Conservation (phyloP, 2,888 invertebrate genomes). For the Eristalis intricaria region DNA sequence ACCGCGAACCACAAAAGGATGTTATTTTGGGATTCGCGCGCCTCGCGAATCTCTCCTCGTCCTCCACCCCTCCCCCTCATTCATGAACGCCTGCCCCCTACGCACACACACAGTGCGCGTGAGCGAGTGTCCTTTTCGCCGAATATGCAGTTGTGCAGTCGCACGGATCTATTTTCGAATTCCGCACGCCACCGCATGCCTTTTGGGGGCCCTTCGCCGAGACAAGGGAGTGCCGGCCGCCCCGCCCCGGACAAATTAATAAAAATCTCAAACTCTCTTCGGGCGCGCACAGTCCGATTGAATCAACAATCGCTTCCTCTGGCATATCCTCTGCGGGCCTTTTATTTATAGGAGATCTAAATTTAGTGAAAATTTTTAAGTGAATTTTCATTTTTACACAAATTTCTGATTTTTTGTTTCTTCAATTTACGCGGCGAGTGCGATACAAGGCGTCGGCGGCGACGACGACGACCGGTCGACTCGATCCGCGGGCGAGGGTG, state of each 20-base stretch:
- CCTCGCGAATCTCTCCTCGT: not conserved
- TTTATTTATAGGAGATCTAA: conserved; percentile 71
- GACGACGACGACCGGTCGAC: not conserved
- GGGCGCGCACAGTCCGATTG: conserved; percentile 39
- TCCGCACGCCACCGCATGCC: not conserved
- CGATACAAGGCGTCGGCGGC: not conserved
- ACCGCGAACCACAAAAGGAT: conserved; percentile 59
- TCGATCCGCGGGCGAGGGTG: conserved; percentile 5
- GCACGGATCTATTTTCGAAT: conserved; percentile 35
- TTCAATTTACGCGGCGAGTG: conserved; percentile 49
- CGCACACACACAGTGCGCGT: conserved; percentile 29
- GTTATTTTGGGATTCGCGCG: conserved; percentile 63
- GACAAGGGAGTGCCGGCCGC: conserved; percentile 4
- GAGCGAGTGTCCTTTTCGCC: conserved; percentile 51
- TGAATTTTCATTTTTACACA: conserved; percentile 69
- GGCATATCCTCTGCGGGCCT: conserved; percentile 58
- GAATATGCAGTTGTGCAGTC: conserved; percentile 7
- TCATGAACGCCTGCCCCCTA: conserved; percentile 53
- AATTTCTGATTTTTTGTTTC: conserved; percentile 42
- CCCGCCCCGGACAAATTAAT: conserved; percentile 16
- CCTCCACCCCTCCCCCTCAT: not conserved
- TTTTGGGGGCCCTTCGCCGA: conserved; percentile 5
- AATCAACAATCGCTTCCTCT: conserved; percentile 58
- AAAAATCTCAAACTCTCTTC: conserved; percentile 21
- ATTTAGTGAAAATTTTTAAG: conserved; percentile 69